A percentile compares a stretch with the other conserved stretches of the same genome.
Evolutionary conservation across 2,888 invertebrate genomes (phyloP).

Genomic region (Drosophila engyochracea): DNA sequence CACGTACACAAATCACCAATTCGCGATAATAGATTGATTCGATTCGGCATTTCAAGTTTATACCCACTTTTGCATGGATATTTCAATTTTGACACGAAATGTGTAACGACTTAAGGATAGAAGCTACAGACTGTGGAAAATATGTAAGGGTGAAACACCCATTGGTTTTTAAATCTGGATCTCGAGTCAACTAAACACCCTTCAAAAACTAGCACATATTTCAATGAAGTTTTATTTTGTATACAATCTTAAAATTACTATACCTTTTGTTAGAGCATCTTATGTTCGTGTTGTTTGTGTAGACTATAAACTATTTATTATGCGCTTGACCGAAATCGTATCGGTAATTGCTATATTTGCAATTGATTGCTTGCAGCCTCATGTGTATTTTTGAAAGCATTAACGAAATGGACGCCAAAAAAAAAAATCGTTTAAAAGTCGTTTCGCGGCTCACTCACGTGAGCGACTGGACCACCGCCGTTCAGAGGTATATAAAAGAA

Average conservation of each 20-base stretch:
- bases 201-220: not conserved
- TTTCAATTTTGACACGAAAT: not conserved
- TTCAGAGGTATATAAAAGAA: constrained; percentile 6
- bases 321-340: constrained; percentile 37
- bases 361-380: constrained; percentile 51
- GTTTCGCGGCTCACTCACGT: constrained; percentile 67
- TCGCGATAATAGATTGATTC: constrained; percentile 59
- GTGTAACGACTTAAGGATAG: not conserved
- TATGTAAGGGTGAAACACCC: not conserved
- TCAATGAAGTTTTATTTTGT: not conserved
- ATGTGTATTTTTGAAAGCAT: constrained; percentile 45
- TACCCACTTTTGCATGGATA: not conserved
- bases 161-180: not conserved
- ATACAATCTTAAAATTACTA: no score
- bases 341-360: constrained; percentile 63
- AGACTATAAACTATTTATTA: constrained; percentile 31
- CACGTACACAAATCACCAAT: constrained; percentile 58
- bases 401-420: constrained; percentile 32
- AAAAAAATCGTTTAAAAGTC: constrained; percentile 61
- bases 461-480: constrained; percentile 39
- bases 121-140: not conserved
- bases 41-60: constrained; percentile 36
- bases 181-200: not conserved
- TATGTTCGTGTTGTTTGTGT: not conserved
- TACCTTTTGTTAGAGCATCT: constrained; percentile 18